phyloP scores from a whole-genome alignment of 2,797 vertebrate genomes.

The Pangasius mekongensis region DNA sequence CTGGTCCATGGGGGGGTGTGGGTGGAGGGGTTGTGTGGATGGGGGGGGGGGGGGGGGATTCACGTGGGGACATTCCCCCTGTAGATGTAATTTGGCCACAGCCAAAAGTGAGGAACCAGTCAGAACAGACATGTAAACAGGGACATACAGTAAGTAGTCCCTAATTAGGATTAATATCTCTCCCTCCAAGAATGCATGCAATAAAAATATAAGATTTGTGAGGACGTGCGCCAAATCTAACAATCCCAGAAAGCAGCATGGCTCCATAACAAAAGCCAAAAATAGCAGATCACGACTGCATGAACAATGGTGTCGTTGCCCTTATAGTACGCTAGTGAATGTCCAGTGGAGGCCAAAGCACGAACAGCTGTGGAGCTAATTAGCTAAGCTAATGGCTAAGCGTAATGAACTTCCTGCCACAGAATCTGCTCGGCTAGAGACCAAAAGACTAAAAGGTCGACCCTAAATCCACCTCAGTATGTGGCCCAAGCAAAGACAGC shows the following conservation, averaged over 20 bases:
- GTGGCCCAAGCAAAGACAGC: background rate
- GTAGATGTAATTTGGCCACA: slow-evolving; percentile 67
- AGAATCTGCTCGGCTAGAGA: background rate
- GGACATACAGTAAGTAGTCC: slow-evolving; percentile 63
- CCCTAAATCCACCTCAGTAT: background rate
- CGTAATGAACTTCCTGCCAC: slow-evolving; percentile 15
- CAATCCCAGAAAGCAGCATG: slow-evolving; percentile 54
- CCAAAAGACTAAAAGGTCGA: slow-evolving; percentile 3
- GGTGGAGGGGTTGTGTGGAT: background rate
- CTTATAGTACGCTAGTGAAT: background rate
- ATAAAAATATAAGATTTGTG: slow-evolving; percentile 72
- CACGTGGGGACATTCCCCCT: slow-evolving; percentile 53
- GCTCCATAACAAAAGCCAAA: slow-evolving; percentile 60
- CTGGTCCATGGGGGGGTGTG: background rate
- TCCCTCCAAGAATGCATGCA: slow-evolving; percentile 63
- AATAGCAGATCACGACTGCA: slow-evolving; percentile 22
- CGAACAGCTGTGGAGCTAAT: slow-evolving; percentile 36
- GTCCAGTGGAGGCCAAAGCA: slow-evolving; percentile 20
- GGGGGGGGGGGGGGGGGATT: background rate
- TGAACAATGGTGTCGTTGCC: slow-evolving; percentile 12
- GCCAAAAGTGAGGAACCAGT: slow-evolving; percentile 62
- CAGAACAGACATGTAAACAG: slow-evolving; percentile 71
- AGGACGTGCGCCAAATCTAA: slow-evolving; percentile 72
- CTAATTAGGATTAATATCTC: slow-evolving; percentile 81
- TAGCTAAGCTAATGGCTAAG: slow-evolving; percentile 49